Conservation (phyloP, 1,140 invertebrate genomes). For the Hormaphis cornu region DNA sequence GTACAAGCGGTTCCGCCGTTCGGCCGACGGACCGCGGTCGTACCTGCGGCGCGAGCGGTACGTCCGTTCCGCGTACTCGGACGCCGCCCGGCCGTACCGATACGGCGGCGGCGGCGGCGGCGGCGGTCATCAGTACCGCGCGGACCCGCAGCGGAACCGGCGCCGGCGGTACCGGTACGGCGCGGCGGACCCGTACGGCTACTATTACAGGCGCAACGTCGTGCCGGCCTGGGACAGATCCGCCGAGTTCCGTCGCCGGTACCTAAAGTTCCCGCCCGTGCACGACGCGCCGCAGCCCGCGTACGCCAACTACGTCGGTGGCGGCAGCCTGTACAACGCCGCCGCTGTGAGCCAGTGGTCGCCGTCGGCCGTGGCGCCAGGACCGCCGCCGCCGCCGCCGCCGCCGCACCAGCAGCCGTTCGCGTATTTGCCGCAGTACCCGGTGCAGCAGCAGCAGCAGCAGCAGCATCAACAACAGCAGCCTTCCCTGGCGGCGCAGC, state of each 20-base stretch:
- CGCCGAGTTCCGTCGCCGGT: slow-evolving; percentile 28
- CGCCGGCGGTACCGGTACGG: slow-evolving; percentile 19
- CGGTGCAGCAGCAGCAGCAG: background rate
- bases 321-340: background rate
- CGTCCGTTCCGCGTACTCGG: background rate
- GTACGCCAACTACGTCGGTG: background rate
- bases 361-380: background rate
- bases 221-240: slow-evolving; percentile 23
- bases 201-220: background rate
- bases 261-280: slow-evolving; percentile 27
- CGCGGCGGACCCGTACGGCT: background rate
- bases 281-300: background rate
- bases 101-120: background rate
- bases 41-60: background rate
- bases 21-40: background rate
- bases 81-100: slow-evolving; percentile 14
- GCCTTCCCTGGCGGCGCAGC: slow-evolving; percentile 2
- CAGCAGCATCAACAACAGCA: too few species aligned
- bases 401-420: background rate
- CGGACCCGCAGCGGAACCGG: background rate
- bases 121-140: background rate
- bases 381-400: background rate
- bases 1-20: slow-evolving; percentile 6
- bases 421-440: background rate
- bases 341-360: background rate